A percentile compares a stretch with the other conserved stretches of the same genome.
These are phyloP conservation scores for Callyntrura guangdongensis DNA, from an alignment of 2,888 invertebrate genomes.

Conservation along the genomic window DNA sequence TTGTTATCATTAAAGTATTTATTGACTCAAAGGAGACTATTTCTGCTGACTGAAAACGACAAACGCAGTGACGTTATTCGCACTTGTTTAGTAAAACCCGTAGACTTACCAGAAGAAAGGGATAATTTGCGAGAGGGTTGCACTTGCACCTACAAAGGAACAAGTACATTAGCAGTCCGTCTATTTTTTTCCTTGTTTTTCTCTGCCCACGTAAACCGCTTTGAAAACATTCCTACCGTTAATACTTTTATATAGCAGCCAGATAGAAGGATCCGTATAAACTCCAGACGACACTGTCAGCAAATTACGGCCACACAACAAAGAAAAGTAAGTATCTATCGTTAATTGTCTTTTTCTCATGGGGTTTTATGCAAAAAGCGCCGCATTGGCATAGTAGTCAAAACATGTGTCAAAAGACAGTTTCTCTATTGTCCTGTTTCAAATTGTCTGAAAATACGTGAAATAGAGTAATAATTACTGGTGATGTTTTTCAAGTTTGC, in stretches of 20 bases:
- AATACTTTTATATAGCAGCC: not conserved
- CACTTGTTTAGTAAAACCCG: not conserved
- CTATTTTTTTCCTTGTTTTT: no score
- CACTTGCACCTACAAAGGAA: not conserved
- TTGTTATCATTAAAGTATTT: constrained; percentile 48
- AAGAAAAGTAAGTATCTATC: constrained; percentile 35
- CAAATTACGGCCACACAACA: not conserved
- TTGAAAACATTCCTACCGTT: not conserved
- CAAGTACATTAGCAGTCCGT: not conserved
- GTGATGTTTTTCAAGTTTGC: not conserved
- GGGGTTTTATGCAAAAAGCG: not conserved
- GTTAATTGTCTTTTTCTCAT: constrained; percentile 25
- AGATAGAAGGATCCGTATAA: not conserved
- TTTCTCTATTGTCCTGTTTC: not conserved
- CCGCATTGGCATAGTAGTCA: not conserved
- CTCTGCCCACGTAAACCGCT: not conserved
- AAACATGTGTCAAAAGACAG: constrained; percentile 15
- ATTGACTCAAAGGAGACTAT: constrained; percentile 42
- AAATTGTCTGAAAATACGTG: not conserved
- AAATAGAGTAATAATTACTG: not conserved
- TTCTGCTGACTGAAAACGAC: constrained; percentile 30
- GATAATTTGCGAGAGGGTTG: constrained; percentile 7
- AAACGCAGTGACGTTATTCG: constrained; percentile 8
- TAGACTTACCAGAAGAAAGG: not conserved
- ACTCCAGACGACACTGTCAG: no score